Conservation (phyloP, 2,113 vertebrate species). For the Chaetodon trifascialis region DNA sequence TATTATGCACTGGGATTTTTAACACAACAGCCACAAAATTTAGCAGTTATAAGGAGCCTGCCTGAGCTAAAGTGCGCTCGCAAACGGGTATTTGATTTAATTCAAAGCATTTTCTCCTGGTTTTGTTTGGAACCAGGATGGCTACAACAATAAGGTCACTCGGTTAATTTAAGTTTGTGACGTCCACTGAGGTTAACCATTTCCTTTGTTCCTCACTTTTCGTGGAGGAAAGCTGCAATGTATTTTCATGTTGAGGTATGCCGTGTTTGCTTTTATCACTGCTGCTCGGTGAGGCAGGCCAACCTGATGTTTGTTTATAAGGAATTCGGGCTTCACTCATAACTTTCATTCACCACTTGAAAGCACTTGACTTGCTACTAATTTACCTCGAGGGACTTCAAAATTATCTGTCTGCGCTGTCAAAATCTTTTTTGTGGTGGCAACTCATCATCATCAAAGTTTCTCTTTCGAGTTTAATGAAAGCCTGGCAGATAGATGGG, state of each 20-base stretch:
- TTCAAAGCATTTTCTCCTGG: constrained; percentile 56
- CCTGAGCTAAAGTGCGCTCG: not conserved
- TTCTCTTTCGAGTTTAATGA: constrained; percentile 75
- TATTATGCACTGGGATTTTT: constrained; percentile 17
- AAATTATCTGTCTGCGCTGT: constrained; percentile 82
- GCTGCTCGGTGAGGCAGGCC: constrained; percentile 62
- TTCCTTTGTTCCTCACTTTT: constrained; percentile 65
- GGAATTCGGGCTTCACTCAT: constrained; percentile 73
- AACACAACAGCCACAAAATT: constrained; percentile 7
- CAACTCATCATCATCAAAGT: constrained; percentile 81
- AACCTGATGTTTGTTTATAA: constrained; percentile 81
- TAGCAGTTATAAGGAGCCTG: not conserved
- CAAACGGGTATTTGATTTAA: constrained; percentile 27
- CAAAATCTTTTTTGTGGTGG: constrained; percentile 76
- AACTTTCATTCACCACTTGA: constrained; percentile 87
- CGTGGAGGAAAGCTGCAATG: constrained; percentile 50
- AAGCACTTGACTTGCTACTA: constrained; percentile 84
- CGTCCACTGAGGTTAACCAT: constrained; percentile 69
- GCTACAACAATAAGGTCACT: constrained; percentile 44
- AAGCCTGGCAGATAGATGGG: constrained; percentile 64
- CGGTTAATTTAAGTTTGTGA: constrained; percentile 50
- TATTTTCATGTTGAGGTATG: constrained; percentile 72
- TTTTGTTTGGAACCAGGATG: constrained; percentile 65
- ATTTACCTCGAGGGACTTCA: constrained; percentile 82
- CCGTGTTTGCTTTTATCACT: constrained; percentile 76